Base-by-base conservation (phyloP, 2,797 vertebrate genomes). In the Spinus pinus region DNA sequence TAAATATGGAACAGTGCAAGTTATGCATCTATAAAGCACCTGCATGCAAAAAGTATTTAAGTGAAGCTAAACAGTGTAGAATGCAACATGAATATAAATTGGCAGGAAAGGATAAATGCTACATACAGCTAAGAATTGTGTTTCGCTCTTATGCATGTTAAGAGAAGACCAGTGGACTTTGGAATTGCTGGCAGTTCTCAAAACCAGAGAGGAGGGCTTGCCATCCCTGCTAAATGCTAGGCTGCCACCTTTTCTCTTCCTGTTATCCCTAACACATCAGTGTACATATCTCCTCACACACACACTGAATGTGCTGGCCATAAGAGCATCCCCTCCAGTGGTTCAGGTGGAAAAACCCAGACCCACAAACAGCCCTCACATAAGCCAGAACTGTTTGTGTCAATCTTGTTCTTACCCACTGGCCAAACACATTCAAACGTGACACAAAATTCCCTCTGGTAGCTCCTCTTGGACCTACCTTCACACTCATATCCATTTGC, bases 231-330 rank as follows among this genome's bases (percentile, higher is more conserved):
- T 56, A 65, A 54, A 64, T 75, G 4, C 25, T 13, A 47, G 24
- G 5, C 14, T 72, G 53, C 7, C 1, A 0, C 8, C 60, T 47
- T 35, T 91, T 47, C 13, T 3, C 0, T 58, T 91, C 20, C 24
- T 4, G 1, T 57, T 69, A 20, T 42, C 79, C 39, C 17, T 30
- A 9, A 19, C 25, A 49, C 3, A 7, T 4, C 24, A 16, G 21
- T 6, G 14, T 31, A 23, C 23, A 10, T 7, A 25, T 1, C 3
- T 42, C 4, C 1, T 4, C 3, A 31, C 10, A 18, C 5, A 20
- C 20, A 15, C 8, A 5, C 13, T 31, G 24, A 54, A 2, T 3
- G 0, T 56, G 3, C 54, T 67, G 37, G 9, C 27, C 1, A 0
- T 42, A n/a, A 64, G 46, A 58, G 22, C 14, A 31, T 41, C 22